phyloP scores from a whole-genome alignment of 1,140 invertebrate species.

The Bombus confusus region DNA sequence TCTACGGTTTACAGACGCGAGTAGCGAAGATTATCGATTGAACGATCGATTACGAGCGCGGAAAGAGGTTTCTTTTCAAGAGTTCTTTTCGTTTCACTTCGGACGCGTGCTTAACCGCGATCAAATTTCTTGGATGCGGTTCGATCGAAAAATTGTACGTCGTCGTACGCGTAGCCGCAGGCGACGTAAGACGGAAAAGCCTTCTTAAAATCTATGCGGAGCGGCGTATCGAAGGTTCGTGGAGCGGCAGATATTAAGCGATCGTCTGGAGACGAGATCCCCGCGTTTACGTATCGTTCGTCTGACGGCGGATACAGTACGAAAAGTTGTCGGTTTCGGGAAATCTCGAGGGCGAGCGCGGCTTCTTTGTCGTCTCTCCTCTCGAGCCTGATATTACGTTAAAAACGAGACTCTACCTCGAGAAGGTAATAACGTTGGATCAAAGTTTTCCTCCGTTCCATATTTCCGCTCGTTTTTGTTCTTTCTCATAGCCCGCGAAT shows the following conservation, averaged over 20 bases:
- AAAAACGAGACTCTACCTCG: constrained; percentile 52
- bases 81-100: background rate
- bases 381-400: constrained; percentile 7
- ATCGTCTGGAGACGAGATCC: background rate
- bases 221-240: background rate
- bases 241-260: background rate
- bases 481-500: background rate
- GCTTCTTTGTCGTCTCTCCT: background rate
- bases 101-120: background rate
- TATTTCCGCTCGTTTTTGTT: constrained; percentile 31
- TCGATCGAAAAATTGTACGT: background rate
- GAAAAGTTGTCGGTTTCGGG: background rate
- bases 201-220: background rate
- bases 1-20: constrained; percentile 1
- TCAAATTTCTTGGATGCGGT: background rate
- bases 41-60: constrained; percentile 5
- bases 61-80: background rate
- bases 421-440: constrained; percentile 80
- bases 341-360: background rate
- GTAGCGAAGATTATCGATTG: constrained; percentile 28
- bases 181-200: background rate
- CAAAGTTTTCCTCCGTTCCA: constrained; percentile 75
- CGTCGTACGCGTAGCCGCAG: background rate
- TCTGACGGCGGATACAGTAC: background rate
- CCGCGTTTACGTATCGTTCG: background rate